Evolutionary conservation across 2,797 vertebrate species (phyloP), one percentile per base, ranked within the genome.

Genomic region (Tenualosa ilisha): DNA sequence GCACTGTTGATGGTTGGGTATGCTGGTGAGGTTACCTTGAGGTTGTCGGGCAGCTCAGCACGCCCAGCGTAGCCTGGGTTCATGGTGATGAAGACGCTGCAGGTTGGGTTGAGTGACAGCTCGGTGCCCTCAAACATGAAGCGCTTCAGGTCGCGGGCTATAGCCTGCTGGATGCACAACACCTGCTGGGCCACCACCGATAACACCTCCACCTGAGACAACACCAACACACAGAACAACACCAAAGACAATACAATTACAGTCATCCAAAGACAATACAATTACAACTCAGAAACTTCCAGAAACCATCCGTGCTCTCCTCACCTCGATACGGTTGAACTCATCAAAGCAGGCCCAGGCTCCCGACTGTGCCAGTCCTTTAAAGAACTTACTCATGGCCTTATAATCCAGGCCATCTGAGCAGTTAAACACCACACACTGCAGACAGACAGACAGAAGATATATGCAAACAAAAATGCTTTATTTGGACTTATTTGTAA

Each of bases 381-480:
- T 99, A 83, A 99, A 99, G 92, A 98, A 99, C 88, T 99, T 99
- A 86, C 98, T 97, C 98, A 99, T 99, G 68, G 97, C 97, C 90
- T 98, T 98, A 93, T 98, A 98, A 91, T 99, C 97, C 20, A 99
- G 95, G 75, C 97, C 97, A 89, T 98, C 97, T 0, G 97, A 99
- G 90, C 98, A 99, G 91, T 98, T 99, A 91, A 99, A 99, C 86
- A 99, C 98, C 85, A 99, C 97, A 88, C 97, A 98, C 98, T 99
- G 43, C 84, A 92, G 85, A 89, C 20, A 89, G 49, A 86, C 20
- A 91, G 79, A 87, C 61, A 86, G 15, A 54, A 53, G 46, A 13
- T 51, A 12, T 12, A 46, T 31, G 75, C 59, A 79, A 51, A 84
- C 3, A 59, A 22, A 79, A 12, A 37, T 24, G 26, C 37, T 51